Evolutionary conservation across 1,140 invertebrate genomes (phyloP).

Genomic region (Zaprionus tsacasi): DNA sequence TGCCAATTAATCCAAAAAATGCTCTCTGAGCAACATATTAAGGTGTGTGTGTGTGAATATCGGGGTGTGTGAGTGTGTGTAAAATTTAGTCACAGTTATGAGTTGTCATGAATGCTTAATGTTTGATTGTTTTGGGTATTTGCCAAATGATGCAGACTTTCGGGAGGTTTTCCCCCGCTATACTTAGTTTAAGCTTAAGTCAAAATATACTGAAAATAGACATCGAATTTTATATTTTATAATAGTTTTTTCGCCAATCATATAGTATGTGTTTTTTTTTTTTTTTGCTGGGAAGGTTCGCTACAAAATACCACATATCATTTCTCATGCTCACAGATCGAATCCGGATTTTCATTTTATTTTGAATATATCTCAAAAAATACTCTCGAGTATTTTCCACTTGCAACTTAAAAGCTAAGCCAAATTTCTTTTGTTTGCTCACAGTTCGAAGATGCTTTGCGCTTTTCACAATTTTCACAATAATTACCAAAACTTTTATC

Average conservation of each 20-base stretch:
- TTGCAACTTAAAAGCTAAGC: constrained; percentile 73
- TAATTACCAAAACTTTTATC: constrained; percentile 38
- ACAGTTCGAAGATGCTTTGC: constrained; percentile 66
- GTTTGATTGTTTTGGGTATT: constrained; percentile 60
- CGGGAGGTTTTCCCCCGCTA: constrained; percentile 15
- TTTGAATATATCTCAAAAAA: constrained; percentile 55
- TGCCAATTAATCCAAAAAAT: constrained; percentile 44
- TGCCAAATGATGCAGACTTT: constrained; percentile 51
- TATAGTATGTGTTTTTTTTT: constrained; percentile 12
- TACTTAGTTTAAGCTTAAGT: constrained; percentile 69
- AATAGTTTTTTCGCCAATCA: constrained; percentile 45
- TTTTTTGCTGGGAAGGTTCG: constrained; percentile 34
- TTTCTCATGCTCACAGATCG: constrained; percentile 75
- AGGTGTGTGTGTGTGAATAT: constrained; percentile 22
- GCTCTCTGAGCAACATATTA: constrained; percentile 57
- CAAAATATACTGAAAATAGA: constrained; percentile 69
- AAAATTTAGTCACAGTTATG: constrained; percentile 75
- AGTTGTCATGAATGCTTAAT: constrained; percentile 53
- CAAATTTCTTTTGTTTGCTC: constrained; percentile 56
- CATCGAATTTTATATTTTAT: constrained; percentile 43
- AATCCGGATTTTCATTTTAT: constrained; percentile 49
- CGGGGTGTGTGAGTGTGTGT: constrained; percentile 24
- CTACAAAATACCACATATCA: constrained; percentile 77
- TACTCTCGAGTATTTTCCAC: constrained; percentile 29
- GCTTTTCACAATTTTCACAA: constrained; percentile 34